phyloP scores from a whole-genome alignment of 2,113 vertebrate genomes.

The Trogon melanurus region DNA sequence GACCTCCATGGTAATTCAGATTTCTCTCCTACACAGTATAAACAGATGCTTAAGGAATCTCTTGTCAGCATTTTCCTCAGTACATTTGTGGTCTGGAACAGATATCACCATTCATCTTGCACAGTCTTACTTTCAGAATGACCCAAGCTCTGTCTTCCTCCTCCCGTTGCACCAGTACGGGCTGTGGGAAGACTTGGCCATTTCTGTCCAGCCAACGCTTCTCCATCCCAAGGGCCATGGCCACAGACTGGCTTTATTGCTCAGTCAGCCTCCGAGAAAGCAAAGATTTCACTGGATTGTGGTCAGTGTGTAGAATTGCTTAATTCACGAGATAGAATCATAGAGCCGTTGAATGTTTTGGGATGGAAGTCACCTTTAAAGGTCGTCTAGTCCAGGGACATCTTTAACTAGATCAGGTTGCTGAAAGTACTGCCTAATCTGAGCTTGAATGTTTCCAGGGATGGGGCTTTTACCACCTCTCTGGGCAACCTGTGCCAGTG shows the following conservation, averaged over 20 bases:
- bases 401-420: no score
- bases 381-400: no score
- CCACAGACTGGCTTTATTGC: background rate
- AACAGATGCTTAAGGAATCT: constrained; percentile 5
- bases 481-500: no score
- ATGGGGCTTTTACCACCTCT: no score
- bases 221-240: background rate
- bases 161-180: rapidly evolving
- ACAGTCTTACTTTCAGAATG: background rate
- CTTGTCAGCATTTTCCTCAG: background rate
- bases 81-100: background rate
- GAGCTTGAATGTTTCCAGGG: no score
- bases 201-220: background rate
- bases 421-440: no score
- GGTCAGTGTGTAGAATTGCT: background rate
- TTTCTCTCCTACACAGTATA: background rate
- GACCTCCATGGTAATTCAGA: background rate
- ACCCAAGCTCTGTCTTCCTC: background rate
- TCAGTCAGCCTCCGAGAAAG: background rate
- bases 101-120: background rate
- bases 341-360: no score
- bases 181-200: background rate
- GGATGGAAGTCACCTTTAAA: no score
- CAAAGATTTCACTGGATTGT: background rate
- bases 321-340: background rate